Evolutionary conservation across 2,888 invertebrate genomes (phyloP).

Genomic region (Stenodema calcarata): DNA sequence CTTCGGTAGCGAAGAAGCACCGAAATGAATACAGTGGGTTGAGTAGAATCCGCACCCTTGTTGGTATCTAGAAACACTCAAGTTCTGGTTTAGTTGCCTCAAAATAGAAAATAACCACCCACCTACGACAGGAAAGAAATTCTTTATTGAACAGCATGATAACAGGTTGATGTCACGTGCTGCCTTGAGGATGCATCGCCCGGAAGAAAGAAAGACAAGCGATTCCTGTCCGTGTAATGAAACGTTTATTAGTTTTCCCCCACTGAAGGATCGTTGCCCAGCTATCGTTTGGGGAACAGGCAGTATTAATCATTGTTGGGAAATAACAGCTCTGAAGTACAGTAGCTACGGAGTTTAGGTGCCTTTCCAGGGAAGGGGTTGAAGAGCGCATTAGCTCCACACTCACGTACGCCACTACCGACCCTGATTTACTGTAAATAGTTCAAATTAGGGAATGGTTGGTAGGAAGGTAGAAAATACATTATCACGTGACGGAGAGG

Average conservation of each 20-base stretch:
- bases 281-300: background rate
- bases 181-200: background rate
- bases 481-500: background rate
- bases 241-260: constrained; percentile 21
- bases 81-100: too few relatives aligned
- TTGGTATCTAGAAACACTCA: too few relatives aligned
- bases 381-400: constrained; percentile 42
- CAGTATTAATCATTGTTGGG: constrained; percentile 41
- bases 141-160: background rate
- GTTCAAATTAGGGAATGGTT: constrained; percentile 44
- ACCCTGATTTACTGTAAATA: constrained; percentile 50
- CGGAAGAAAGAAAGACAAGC: background rate
- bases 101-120: too few relatives aligned
- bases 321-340: constrained; percentile 39
- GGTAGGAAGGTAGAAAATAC: constrained; percentile 41
- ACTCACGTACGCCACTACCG: constrained; percentile 45
- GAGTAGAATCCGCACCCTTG: too few relatives aligned
- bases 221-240: background rate
- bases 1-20: too few relatives aligned
- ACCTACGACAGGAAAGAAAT: background rate
- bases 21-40: too few relatives aligned
- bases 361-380: background rate
- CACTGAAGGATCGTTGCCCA: background rate
- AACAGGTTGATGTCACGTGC: background rate
- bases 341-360: background rate